Conservation (phyloP, 1,140 invertebrate species). For the Phthorimaea operculella region DNA sequence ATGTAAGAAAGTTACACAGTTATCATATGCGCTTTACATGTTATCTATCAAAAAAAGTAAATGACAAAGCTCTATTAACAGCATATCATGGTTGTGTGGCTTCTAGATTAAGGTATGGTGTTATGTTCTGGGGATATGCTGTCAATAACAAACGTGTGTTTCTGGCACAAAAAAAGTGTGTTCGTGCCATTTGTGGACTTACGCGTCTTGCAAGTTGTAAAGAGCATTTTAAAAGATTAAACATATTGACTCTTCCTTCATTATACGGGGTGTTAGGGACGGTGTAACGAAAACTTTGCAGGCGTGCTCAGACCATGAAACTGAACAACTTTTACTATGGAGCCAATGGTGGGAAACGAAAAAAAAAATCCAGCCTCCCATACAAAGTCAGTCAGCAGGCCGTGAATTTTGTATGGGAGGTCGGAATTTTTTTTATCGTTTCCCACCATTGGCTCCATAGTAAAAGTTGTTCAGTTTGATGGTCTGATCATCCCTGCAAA, state of each 20-base stretch:
- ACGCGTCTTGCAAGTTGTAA: not conserved
- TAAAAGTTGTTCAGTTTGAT: no score
- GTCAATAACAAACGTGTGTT: not conserved
- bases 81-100: not conserved
- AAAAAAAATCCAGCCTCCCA: no score
- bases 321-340: no score
- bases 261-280: no score
- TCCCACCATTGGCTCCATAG: no score
- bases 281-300: no score
- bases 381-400: no score
- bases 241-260: not conserved
- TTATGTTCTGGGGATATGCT: conserved; percentile 6
- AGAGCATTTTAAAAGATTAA: not conserved
- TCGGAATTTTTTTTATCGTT: no score
- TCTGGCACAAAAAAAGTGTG: not conserved
- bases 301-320: no score
- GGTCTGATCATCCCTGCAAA: no score
- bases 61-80: not conserved
- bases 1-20: conserved; percentile 1
- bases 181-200: not conserved
- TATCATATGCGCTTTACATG: not conserved
- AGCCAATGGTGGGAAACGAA: no score
- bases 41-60: not conserved
- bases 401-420: no score
- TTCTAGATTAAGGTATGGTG: not conserved